Percentiles rank a stretch among this genome's conserved stretches.
phyloP scores from a whole-genome alignment of 2,888 invertebrate genomes.

The Abrostola tripartita region DNA sequence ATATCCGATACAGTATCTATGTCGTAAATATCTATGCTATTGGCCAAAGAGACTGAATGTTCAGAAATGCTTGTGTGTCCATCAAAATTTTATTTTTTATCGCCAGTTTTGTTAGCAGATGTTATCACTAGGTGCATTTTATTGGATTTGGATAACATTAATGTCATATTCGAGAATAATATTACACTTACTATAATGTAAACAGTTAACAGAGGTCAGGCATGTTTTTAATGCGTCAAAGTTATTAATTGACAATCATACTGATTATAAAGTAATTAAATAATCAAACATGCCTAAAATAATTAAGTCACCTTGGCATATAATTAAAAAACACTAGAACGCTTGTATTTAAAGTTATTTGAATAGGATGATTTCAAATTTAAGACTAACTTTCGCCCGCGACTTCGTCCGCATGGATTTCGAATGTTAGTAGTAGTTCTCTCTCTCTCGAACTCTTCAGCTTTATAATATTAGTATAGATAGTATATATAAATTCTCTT shows the following conservation, averaged over 20 bases:
- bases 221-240: slow-evolving; percentile 7
- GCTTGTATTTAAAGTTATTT: too few species aligned
- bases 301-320: slow-evolving; percentile 1
- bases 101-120: slow-evolving; percentile 72
- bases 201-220: slow-evolving; percentile 42
- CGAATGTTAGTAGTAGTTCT: too few species aligned
- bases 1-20: too few species aligned
- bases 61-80: too few species aligned
- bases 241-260: slow-evolving; percentile 12
- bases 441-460: too few species aligned
- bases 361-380: too few species aligned
- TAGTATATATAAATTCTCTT: neutral
- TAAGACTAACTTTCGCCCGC: too few species aligned
- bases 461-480: too few species aligned
- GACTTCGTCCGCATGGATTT: too few species aligned
- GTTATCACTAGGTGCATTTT: slow-evolving; percentile 77
- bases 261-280: slow-evolving; percentile 31
- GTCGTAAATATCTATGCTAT: too few species aligned
- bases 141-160: slow-evolving; percentile 40
- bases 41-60: too few species aligned
- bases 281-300: slow-evolving; percentile 13
- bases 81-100: slow-evolving; percentile 24
- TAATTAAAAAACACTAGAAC: neutral
- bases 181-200: slow-evolving; percentile 29
- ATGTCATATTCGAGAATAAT: slow-evolving; percentile 40